These are phyloP conservation scores for Haplotaxodon microlepis DNA, from an alignment of 2,113 vertebrate genomes.

Conservation along the genomic window DNA sequence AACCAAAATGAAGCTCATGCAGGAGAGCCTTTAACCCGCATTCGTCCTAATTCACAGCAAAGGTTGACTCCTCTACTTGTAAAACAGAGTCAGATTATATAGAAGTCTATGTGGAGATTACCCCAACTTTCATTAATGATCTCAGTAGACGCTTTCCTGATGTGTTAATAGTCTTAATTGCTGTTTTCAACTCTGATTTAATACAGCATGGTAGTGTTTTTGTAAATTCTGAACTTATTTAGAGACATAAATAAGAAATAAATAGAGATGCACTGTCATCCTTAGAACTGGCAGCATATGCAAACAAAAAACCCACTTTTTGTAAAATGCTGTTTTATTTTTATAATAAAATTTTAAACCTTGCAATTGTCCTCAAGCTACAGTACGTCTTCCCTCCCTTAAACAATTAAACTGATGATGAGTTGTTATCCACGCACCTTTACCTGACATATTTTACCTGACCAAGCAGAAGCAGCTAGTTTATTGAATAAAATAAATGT, in stretches of 20 bases:
- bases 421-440: neutral
- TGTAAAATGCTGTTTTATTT: neutral
- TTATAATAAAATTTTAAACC: neutral
- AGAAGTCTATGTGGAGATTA: neutral
- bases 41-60: fast-evolving
- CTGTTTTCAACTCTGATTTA: neutral
- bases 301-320: neutral
- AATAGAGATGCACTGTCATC: neutral
- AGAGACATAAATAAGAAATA: neutral
- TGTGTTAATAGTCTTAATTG: neutral
- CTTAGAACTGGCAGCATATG: fast-evolving
- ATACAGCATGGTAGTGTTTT: neutral
- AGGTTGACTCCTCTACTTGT: fast-evolving
- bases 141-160: neutral
- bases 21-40: fast-evolving
- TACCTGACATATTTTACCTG: neutral
- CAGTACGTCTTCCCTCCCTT: neutral
- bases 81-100: neutral
- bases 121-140: neutral
- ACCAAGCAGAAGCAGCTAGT: neutral
- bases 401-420: neutral
- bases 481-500: neutral
- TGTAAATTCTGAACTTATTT: neutral
- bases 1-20: neutral
- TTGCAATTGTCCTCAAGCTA: neutral